Conservation (phyloP, 92 coral and sea anemone genomes). For the Phenganax stokvisi region DNA sequence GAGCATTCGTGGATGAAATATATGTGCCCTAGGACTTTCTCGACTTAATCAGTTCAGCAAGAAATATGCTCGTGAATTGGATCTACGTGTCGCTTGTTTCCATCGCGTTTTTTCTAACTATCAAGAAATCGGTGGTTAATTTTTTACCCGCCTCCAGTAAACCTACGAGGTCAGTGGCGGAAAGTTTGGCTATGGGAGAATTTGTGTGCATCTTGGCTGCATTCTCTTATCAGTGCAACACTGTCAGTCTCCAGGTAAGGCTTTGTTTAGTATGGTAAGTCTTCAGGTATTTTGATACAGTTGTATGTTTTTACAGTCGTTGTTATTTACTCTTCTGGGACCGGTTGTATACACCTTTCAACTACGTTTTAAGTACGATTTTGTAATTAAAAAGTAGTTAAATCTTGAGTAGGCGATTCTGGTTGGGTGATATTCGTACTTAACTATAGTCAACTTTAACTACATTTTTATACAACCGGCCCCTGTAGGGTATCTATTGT, state of each 20-base stretch:
- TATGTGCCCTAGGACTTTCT: too few relatives aligned
- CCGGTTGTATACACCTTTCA: too few relatives aligned
- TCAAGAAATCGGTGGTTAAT: not conserved
- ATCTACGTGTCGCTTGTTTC: not conserved
- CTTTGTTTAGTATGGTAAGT: too few relatives aligned
- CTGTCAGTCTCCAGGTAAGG: not conserved
- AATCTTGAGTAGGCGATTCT: too few relatives aligned
- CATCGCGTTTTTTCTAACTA: not conserved
- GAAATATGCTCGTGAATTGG: not conserved
- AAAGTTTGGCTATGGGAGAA: conserved; percentile 18
- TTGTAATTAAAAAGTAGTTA: too few relatives aligned
- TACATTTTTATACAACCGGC: not conserved
- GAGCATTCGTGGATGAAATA: too few relatives aligned
- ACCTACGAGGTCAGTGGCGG: not conserved
- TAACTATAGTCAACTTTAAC: not conserved
- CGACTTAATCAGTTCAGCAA: too few relatives aligned
- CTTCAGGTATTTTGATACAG: not conserved
- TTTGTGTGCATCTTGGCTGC: not conserved
- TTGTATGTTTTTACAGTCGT: not conserved
- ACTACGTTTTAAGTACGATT: too few relatives aligned
- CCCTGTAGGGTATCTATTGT: not conserved
- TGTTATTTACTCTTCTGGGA: too few relatives aligned
- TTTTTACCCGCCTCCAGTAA: conserved; percentile 1
- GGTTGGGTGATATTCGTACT: too few relatives aligned
- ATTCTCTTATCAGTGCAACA: conserved; percentile 1